phyloP scores from a whole-genome alignment of 2,888 invertebrate species.

The Dusona sp. region DNA sequence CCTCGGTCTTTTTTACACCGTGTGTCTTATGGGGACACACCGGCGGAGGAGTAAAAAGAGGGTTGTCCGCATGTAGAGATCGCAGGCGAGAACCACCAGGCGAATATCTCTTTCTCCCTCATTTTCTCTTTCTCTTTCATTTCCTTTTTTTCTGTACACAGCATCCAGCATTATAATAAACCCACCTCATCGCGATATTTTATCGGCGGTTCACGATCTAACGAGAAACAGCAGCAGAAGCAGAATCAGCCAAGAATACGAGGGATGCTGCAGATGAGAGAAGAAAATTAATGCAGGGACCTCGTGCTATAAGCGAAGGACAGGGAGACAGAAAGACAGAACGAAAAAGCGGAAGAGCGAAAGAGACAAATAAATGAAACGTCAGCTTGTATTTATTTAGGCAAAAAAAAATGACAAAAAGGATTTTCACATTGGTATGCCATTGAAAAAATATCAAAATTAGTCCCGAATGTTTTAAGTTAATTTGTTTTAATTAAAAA shows the following conservation, averaged over 20 bases:
- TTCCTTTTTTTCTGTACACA: background rate
- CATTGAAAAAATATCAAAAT: background rate
- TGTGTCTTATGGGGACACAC: constrained; percentile 50
- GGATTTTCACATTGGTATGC: background rate
- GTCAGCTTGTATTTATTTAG: background rate
- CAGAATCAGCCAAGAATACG: constrained; percentile 33
- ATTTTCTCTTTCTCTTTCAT: background rate
- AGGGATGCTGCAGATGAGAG: constrained; percentile 20
- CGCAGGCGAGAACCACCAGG: constrained; percentile 48
- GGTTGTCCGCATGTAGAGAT: constrained; percentile 9
- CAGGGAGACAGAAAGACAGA: background rate
- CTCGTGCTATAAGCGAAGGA: constrained; percentile 33
- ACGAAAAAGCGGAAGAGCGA: background rate
- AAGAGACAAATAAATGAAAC: background rate
- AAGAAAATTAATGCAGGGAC: background rate
- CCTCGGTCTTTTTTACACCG: constrained; percentile 54
- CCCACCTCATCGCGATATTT: constrained; percentile 65
- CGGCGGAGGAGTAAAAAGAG: constrained; percentile 26
- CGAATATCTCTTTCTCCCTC: constrained; percentile 29
- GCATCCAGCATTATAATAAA: constrained; percentile 61
- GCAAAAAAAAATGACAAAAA: background rate
- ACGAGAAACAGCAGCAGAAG: constrained; percentile 54
- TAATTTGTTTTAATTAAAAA: too few relatives aligned
- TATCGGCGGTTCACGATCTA: constrained; percentile 62
- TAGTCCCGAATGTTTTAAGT: background rate